Base-by-base conservation (phyloP, 2,113 vertebrate genomes). In the Columba livia region DNA sequence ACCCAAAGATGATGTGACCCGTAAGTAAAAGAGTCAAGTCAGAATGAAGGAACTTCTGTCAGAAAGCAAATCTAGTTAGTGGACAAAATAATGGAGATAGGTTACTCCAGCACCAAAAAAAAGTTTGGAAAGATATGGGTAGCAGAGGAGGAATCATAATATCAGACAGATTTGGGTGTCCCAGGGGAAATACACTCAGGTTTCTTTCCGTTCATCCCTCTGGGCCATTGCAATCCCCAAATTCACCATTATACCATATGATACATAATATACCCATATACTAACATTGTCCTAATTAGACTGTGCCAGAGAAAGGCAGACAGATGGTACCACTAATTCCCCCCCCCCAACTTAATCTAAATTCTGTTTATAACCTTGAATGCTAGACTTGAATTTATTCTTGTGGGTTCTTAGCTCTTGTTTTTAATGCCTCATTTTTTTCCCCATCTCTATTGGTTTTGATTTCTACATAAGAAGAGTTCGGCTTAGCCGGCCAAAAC, bases 1-100 rank as follows among this genome's bases (percentile, higher is more conserved):
- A 96, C 92, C 90, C 88, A 96, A 66, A 92, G 83, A 44, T 26
- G 29, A 26, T 60, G 56, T 51, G 42, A 80, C 56, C 29, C 31
- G n/a, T 94, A 94, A 96, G 80, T 47, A 83, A 62, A 69, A 73
- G 60, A 74, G 26, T 60, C 56, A 80, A 92, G 74, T 78, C 17
- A 90, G 79, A 78, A 56, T 38, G 50, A 70, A 44, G 34, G 47
- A 72, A 36, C 38, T 82, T 94, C 1, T 85, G 23, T 88, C 85
- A 85, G 67, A 88, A 86, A 80, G n/a, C 8, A 56, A 58, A 42
- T 51, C 9, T 84, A 92, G 70, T 86, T 74, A 78, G 47, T 88
- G 60, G 64, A 51, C 31, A 34, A 62, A 88, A 50, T 62, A 15
- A 31, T 53, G 36, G 19, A 65, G n/a, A 69, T 57, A 58, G 84